phyloP scores from a whole-genome alignment of 1,140 invertebrate species.

The Ostrea denselamellosa region DNA sequence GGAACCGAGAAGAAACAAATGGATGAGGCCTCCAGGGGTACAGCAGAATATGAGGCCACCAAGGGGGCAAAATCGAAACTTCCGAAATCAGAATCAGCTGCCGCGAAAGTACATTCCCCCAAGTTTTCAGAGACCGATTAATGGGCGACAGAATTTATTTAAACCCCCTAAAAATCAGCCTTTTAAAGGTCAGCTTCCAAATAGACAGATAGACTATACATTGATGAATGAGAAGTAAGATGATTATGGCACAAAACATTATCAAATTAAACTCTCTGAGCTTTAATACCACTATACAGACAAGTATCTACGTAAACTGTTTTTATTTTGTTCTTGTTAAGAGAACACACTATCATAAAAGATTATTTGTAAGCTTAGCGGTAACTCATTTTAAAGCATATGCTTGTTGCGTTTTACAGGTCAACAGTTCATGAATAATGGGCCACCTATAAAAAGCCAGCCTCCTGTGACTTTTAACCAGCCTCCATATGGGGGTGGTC shows the following conservation, averaged over 20 bases:
- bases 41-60: constrained; percentile 10
- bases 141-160: not conserved
- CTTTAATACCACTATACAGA: no score
- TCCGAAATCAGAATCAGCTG: not conserved
- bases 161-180: constrained; percentile 18
- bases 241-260: no score
- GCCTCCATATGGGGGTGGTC: constrained; percentile 37
- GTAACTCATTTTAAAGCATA: no score
- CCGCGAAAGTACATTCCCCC: constrained; percentile 30
- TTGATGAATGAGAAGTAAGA: no score
- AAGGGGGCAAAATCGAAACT: not conserved
- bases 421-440: constrained; percentile 19
- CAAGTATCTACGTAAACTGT: no score
- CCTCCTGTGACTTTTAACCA: constrained; percentile 6
- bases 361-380: no score
- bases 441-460: not conserved
- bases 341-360: no score
- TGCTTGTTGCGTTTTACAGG: not conserved
- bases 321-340: no score
- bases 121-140: constrained; percentile 12
- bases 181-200: constrained; percentile 9
- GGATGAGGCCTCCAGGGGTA: not conserved
- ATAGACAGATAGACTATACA: not conserved
- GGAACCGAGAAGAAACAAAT: constrained; percentile 21
- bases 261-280: no score